These are phyloP conservation scores for Trichacis sp. DNA, from an alignment of 2,888 invertebrate species.

Conservation along the genomic window DNA sequence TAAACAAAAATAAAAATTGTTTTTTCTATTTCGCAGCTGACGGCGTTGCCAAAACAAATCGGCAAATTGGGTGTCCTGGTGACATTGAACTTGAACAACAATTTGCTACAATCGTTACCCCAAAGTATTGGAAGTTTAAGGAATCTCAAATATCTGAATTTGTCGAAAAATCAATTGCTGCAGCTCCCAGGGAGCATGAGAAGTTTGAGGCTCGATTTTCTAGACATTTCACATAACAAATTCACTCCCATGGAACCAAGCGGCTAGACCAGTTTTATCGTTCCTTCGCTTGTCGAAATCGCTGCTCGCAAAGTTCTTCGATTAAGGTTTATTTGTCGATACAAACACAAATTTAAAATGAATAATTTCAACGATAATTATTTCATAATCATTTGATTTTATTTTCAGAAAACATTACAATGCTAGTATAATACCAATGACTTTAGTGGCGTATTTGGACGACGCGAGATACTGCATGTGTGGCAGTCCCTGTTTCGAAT, in stretches of 20 bases:
- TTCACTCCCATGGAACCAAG: constrained; percentile 41
- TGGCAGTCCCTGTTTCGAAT: constrained; percentile 70
- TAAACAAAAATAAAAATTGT: background rate
- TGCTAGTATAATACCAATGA: constrained; percentile 73
- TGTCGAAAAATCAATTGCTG: constrained; percentile 72
- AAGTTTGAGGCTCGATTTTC: constrained; percentile 70
- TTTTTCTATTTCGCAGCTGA: constrained; percentile 47
- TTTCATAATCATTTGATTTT: too few relatives aligned
- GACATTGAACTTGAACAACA: constrained; percentile 76
- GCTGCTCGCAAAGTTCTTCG: constrained; percentile 72
- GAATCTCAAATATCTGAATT: constrained; percentile 71
- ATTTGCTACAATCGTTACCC: constrained; percentile 74
- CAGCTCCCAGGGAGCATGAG: constrained; percentile 75
- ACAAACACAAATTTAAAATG: too few relatives aligned
- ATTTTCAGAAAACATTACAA: constrained; percentile 71
- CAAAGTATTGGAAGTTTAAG: constrained; percentile 75
- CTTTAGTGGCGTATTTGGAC: constrained; percentile 74
- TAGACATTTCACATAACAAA: constrained; percentile 74
- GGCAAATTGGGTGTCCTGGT: constrained; percentile 75
- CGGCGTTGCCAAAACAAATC: constrained; percentile 74
- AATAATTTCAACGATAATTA: too few relatives aligned
- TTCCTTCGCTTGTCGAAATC: constrained; percentile 72
- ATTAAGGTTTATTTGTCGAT: constrained; percentile 61
- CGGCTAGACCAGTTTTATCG: constrained; percentile 55
- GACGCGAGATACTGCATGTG: constrained; percentile 76